Conservation (phyloP, 2,888 invertebrate species). For the Oligia latruncula region DNA sequence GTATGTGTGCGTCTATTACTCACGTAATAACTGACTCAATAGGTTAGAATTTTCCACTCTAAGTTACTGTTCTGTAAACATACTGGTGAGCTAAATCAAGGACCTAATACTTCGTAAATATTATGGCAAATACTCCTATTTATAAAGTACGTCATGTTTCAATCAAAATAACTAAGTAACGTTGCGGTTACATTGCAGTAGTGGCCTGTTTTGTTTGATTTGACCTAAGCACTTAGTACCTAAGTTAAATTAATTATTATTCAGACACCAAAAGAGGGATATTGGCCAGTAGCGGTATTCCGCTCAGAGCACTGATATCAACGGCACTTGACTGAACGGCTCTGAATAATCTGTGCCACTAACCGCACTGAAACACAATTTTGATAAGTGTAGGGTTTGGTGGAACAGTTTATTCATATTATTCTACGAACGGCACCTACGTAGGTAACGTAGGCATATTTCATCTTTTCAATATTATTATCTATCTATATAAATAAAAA, state of each 20-base stretch:
- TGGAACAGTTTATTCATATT: background rate
- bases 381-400: background rate
- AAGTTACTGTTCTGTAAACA: conserved; percentile 19
- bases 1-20: conserved; percentile 4
- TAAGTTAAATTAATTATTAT: background rate
- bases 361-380: background rate
- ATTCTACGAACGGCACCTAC: background rate
- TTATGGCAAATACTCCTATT: conserved; percentile 33
- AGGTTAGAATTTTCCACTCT: conserved; percentile 40
- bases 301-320: background rate
- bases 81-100: conserved; percentile 24
- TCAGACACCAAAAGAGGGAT: background rate
- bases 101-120: conserved; percentile 30
- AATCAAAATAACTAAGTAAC: conserved; percentile 19
- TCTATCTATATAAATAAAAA: too few relatives aligned
- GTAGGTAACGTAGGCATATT: background rate
- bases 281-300: background rate
- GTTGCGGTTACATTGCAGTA: background rate
- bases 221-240: background rate
- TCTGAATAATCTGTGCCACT: background rate
- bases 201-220: background rate
- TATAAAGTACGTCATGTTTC: conserved; percentile 20
- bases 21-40: conserved; percentile 11
- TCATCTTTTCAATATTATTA: background rate
- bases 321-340: background rate